Evolutionary conservation across 2,888 invertebrate species (phyloP).

Genomic region (Galeopsomyia nigrocyanea): DNA sequence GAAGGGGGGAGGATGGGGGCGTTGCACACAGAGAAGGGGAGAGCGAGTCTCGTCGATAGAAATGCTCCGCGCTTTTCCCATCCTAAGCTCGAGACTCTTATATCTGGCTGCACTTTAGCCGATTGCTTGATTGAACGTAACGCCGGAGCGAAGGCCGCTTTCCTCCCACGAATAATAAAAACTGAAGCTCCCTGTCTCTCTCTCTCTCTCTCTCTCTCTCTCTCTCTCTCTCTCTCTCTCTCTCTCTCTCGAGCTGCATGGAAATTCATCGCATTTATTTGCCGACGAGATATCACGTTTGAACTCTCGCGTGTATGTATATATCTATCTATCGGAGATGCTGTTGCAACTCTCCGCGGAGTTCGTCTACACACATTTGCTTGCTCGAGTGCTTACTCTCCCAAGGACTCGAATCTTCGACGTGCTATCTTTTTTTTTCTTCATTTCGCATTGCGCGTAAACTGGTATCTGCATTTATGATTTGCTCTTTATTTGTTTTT

Average conservation of each 20-base stretch:
- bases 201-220: too few species aligned
- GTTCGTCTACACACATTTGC: not conserved
- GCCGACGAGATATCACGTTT: constrained; percentile 47
- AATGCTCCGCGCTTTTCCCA: not conserved
- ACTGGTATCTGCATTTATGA: too few species aligned
- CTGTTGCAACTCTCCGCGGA: not conserved
- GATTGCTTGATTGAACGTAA: constrained; percentile 55
- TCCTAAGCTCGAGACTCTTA: constrained; percentile 21
- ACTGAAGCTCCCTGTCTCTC: too few species aligned
- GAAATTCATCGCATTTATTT: constrained; percentile 51
- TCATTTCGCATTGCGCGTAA: too few species aligned
- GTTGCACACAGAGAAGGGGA: not conserved
- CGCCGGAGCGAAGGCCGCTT: not conserved
- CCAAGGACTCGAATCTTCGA: not conserved
- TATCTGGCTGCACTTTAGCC: constrained; percentile 51
- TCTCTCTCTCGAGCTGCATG: constrained; percentile 1
- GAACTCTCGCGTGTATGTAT: constrained; percentile 17
- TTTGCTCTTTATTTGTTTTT: too few species aligned
- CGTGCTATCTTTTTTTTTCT: too few species aligned
- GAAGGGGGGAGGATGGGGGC: not conserved
- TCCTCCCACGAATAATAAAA: constrained; percentile 9
- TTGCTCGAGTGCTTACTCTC: not conserved
- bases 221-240: too few species aligned
- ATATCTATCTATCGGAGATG: constrained; percentile 1
- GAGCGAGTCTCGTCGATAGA: too few species aligned